Evolutionary conservation across 2,797 vertebrate genomes (phyloP).

Genomic region (Gymnocypris eckloni): DNA sequence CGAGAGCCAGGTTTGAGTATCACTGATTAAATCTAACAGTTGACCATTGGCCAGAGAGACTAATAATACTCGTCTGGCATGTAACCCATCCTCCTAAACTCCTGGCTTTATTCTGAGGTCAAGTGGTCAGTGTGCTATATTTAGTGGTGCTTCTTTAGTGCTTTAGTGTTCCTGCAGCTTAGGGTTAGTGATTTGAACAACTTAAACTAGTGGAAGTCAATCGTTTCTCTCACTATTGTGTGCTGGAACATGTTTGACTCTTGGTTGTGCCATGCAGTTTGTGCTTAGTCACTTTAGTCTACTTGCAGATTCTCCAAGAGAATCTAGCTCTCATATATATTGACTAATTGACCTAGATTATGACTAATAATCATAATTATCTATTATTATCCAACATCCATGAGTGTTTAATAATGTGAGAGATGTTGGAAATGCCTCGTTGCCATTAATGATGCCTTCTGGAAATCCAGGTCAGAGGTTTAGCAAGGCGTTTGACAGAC

Average conservation of each 20-base stretch:
- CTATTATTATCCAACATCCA: background rate
- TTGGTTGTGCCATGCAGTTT: background rate
- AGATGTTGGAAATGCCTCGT: background rate
- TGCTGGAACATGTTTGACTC: background rate
- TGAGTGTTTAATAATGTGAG: background rate
- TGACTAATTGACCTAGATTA: background rate
- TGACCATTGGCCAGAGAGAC: background rate
- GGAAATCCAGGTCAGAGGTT: conserved; percentile 36
- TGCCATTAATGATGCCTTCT: conserved; percentile 3
- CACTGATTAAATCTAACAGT: background rate
- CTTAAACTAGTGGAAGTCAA: background rate
- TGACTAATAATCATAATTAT: background rate
- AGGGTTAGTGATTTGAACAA: background rate
- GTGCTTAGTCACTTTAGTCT: background rate
- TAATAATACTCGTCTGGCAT: conserved; percentile 29
- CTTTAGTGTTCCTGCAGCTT: background rate
- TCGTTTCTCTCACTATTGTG: background rate
- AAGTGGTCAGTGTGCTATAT: conserved; percentile 47
- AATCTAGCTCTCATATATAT: background rate
- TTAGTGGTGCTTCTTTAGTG: conserved; percentile 28
- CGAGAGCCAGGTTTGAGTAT: no score
- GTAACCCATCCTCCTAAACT: conserved; percentile 16
- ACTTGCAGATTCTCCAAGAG: background rate
- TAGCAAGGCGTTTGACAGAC: background rate
- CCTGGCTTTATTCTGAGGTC: conserved; percentile 34